Base-by-base conservation (phyloP, 2,113 vertebrate species). In the Phrynosoma blainvillii region DNA sequence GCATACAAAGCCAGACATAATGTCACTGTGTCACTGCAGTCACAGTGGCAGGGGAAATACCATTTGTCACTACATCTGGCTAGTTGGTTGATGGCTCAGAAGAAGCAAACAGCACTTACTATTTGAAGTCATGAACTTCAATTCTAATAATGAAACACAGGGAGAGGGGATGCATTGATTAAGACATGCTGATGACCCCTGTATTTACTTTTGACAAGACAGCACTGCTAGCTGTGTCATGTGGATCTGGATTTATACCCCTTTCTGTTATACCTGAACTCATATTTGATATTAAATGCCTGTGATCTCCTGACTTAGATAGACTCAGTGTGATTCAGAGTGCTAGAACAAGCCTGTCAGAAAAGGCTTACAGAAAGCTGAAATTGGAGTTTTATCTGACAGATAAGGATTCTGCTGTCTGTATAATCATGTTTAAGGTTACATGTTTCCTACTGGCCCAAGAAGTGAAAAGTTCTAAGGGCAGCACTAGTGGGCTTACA, bases 31-130 rank as follows among this genome's bases (percentile, higher is more conserved):
- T 71, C 88, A 62, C 84, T 86, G 65, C 73, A 71, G 59, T 79
- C 92, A 65, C 83, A 73, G 59, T 80, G 62, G 36, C 56, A 59
- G 52, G 30, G n/a, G 30, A 84, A 88, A 87, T 5, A 59, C 0
- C 80, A n/a, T 66, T 87, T 93, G 75, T 78, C 71, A 89, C 7
- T 10, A 16, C 9, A 85, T 25, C 30, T 74, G 54, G 56, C 65
- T 77, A 56, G 71, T 90, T 30, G 74, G 18, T 36, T 86, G 75
- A 0, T 30, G 85, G 32, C 10, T 89, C 14, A 30, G 27, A 21
- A 27, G 54, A 4, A 78, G 79, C 87, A 87, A 90, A 32, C n/a
- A 84, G 68, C 21, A 27, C 7, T 65, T 75, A 73, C 0, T 0
- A 0, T 25, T 36, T 40, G 47, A 81, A 89, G 65, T 25, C 79